These are phyloP conservation scores for Mirounga angustirostris DNA, from an alignment of 2,113 vertebrate genomes.

Conservation along the genomic window DNA sequence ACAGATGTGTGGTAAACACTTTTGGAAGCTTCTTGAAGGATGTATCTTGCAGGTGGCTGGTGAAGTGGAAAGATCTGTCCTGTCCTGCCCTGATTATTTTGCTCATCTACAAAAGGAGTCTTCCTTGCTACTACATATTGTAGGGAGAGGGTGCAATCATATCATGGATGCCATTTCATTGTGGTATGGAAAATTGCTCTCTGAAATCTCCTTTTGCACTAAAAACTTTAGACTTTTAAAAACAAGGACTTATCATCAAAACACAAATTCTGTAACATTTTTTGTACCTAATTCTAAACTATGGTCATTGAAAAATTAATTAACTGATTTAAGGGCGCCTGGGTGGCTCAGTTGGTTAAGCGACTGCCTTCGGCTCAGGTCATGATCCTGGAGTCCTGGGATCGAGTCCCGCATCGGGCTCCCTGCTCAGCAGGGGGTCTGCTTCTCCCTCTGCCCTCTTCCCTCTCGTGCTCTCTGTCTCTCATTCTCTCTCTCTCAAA, in stretches of 20 bases:
- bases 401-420: too few relatives aligned
- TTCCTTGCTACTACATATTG: neutral
- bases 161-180: neutral
- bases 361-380: too few relatives aligned
- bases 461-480: too few relatives aligned
- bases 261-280: neutral
- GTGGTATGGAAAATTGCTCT: neutral
- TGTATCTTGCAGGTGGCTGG: neutral
- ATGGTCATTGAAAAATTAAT: neutral
- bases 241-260: conserved; percentile 16
- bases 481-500: too few relatives aligned
- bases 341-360: too few relatives aligned
- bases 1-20: neutral
- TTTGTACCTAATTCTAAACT: neutral
- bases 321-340: neutral
- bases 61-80: neutral
- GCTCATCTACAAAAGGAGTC: neutral
- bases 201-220: neutral
- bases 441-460: too few relatives aligned
- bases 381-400: too few relatives aligned
- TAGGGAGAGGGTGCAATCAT: neutral
- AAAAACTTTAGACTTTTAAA: conserved; percentile 19
- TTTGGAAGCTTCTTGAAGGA: neutral
- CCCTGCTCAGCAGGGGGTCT: too few relatives aligned
- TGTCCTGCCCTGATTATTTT: neutral